phyloP scores from a whole-genome alignment of 1,140 invertebrate species.

The Limonius californicus region DNA sequence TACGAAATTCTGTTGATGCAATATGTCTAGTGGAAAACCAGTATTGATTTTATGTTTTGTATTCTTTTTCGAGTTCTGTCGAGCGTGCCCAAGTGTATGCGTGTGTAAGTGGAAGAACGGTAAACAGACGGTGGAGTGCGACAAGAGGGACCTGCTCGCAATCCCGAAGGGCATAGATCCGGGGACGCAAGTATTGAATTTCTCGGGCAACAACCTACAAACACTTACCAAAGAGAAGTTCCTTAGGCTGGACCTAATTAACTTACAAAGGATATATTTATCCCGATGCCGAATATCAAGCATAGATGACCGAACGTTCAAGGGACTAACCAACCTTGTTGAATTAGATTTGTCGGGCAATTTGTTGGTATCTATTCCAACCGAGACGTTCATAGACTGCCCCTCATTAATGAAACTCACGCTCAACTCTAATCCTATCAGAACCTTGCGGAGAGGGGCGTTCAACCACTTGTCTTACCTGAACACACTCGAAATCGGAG shows the following conservation, averaged over 20 bases:
- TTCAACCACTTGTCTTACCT: constrained; percentile 72
- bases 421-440: constrained; percentile 77
- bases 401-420: constrained; percentile 76
- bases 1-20: background rate
- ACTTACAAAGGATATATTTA: constrained; percentile 82
- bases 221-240: constrained; percentile 73
- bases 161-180: constrained; percentile 79
- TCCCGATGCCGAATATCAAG: constrained; percentile 69
- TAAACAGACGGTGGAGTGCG: constrained; percentile 85
- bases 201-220: constrained; percentile 77
- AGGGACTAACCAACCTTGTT: constrained; percentile 82
- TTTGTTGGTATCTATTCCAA: constrained; percentile 69
- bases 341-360: constrained; percentile 85
- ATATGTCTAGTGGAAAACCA: background rate
- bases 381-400: constrained; percentile 70
- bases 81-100: constrained; percentile 69
- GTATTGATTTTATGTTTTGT: constrained; percentile 10
- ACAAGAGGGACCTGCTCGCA: constrained; percentile 64
- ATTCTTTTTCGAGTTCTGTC: background rate
- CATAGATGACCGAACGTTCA: constrained; percentile 74
- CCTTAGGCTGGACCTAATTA: constrained; percentile 70
- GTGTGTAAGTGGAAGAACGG: constrained; percentile 89
- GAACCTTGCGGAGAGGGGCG: constrained; percentile 62
- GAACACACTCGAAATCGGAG: constrained; percentile 75
- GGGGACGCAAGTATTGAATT: constrained; percentile 85